A percentile compares a stretch with the other conserved stretches of the same genome.
Evolutionary conservation across 2,888 invertebrate genomes (phyloP).

Genomic region (Pseudococcus viburni): DNA sequence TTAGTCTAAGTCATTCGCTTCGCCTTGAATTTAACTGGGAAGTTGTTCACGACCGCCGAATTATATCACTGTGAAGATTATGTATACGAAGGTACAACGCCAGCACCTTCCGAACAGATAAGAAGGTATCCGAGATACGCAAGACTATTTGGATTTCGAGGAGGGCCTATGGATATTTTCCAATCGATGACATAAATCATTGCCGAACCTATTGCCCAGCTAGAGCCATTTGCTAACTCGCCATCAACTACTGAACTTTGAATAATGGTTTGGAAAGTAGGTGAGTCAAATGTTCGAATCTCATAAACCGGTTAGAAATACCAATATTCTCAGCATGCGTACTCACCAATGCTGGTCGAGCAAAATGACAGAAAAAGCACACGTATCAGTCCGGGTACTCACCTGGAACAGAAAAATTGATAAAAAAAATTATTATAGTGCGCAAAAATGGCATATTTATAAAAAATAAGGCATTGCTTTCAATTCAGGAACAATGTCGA

Average conservation of each 20-base stretch:
- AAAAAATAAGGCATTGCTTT: not conserved
- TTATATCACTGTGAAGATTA: constrained; percentile 46
- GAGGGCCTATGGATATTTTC: not conserved
- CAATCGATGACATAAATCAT: not conserved
- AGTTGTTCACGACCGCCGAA: constrained; percentile 49
- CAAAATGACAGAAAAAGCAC: not conserved
- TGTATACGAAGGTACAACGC: not conserved
- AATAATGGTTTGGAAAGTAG: constrained; percentile 48
- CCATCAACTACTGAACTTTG: constrained; percentile 28
- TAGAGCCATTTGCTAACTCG: not conserved
- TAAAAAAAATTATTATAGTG: not conserved
- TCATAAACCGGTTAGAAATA: constrained; percentile 18
- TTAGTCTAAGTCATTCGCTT: constrained; percentile 48
- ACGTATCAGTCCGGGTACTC: not conserved
- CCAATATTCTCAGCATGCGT: not conserved
- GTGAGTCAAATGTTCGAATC: constrained; percentile 51
- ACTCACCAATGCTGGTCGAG: not conserved
- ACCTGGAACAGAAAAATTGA: constrained; percentile 40
- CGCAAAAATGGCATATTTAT: not conserved
- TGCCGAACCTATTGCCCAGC: not conserved
- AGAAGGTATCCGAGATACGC: not conserved
- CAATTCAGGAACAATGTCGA: not conserved
- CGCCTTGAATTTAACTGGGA: constrained; percentile 44
- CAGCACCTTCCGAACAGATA: not conserved
- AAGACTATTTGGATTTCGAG: not conserved